Evolutionary conservation across 2,113 vertebrate genomes (phyloP).

Genomic region (Quiscalus mexicanus): DNA sequence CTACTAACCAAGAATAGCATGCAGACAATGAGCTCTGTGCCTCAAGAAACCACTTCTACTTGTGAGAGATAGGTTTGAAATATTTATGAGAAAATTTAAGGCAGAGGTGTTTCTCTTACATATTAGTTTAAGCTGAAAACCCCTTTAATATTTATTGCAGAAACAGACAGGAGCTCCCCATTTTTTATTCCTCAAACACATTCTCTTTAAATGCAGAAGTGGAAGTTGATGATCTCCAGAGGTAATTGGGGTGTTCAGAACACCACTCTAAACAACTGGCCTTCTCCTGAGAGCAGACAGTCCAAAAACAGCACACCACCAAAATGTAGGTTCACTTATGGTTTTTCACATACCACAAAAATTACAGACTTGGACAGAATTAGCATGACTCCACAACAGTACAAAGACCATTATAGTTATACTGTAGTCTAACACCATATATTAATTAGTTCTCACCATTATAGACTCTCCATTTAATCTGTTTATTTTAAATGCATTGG

Average conservation of each 20-base stretch:
- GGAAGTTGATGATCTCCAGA: not conserved
- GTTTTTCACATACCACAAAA: not conserved
- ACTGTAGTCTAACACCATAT: not conserved
- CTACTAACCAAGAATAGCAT: not conserved
- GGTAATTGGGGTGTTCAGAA: not conserved
- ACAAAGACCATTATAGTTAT: not conserved
- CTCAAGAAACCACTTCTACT: conserved; percentile 1
- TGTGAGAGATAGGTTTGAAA: not conserved
- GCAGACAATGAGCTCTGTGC: not conserved
- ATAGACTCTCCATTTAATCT: not conserved
- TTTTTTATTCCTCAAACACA: not conserved
- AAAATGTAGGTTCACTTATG: not conserved
- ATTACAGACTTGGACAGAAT: not conserved
- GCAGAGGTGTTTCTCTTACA: not conserved
- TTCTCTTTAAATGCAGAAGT: not conserved
- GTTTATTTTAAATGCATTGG: not conserved
- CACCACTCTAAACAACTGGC: not conserved
- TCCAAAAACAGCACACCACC: not conserved
- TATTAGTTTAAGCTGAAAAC: conserved; percentile 8
- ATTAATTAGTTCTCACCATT: not conserved
- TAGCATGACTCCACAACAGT: not conserved
- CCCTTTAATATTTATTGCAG: conserved; percentile 36
- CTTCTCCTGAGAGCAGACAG: not conserved
- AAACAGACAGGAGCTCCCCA: not conserved
- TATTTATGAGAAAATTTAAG: conserved; percentile 43